Evolutionary conservation across 2,888 invertebrate genomes (phyloP).

Genomic region (Oscheius sp.): DNA sequence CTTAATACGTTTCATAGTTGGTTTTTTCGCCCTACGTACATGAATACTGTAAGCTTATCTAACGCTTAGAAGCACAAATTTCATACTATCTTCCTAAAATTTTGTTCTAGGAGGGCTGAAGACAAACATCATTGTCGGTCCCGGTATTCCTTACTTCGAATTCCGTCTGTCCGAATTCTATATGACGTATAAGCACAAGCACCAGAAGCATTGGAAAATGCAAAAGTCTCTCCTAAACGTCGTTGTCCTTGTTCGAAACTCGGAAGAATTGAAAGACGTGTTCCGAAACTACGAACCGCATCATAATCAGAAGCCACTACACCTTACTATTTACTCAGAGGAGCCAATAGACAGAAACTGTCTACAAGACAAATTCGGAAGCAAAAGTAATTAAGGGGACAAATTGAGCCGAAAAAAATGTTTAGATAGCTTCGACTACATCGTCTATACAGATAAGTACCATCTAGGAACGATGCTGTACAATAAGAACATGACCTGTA

Average conservation of each 20-base stretch:
- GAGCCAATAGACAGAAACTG: background rate
- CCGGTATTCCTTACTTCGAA: background rate
- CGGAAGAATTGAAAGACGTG: background rate
- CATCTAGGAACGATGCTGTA: background rate
- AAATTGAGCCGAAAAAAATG: too few relatives aligned
- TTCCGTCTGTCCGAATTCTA: background rate
- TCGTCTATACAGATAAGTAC: background rate
- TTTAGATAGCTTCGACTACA: background rate
- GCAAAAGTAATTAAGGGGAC: too few relatives aligned
- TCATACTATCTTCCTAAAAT: too few relatives aligned
- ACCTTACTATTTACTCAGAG: background rate
- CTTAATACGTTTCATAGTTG: too few relatives aligned
- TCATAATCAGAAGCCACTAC: background rate
- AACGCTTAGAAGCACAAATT: too few relatives aligned
- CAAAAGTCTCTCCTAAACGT: background rate
- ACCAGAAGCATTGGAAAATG: background rate
- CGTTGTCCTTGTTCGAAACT: background rate
- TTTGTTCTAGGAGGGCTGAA: too few relatives aligned
- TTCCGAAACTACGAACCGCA: background rate
- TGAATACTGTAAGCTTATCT: too few relatives aligned
- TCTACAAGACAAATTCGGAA: too few relatives aligned
- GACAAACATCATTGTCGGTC: background rate
- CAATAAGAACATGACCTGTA: constrained; percentile 4
- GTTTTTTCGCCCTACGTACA: too few relatives aligned
- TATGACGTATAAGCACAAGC: background rate